phyloP scores from a whole-genome alignment of 37 sponge, comb jelly and placozoan genomes.

The Eunapius fragilis region DNA sequence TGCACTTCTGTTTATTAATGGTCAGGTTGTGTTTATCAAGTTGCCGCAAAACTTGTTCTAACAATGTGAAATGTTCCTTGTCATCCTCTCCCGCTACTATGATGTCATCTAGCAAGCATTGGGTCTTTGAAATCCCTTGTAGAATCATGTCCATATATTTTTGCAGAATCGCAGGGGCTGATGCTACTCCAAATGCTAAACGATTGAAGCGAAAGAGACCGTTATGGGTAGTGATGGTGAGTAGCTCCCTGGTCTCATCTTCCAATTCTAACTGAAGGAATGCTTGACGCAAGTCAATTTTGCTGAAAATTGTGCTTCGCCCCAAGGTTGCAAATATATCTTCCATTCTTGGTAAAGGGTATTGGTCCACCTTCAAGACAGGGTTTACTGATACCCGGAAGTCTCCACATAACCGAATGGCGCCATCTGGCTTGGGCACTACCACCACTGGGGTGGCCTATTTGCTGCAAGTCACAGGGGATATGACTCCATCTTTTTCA shows the following conservation, averaged over 20 bases:
- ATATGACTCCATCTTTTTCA: background rate
- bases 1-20: background rate
- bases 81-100: slow-evolving; percentile 13
- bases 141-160: slow-evolving; percentile 15
- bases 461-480: background rate
- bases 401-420: slow-evolving; percentile 43
- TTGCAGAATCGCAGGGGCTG: slow-evolving; percentile 17
- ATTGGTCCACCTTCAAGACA: slow-evolving; percentile 26
- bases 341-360: slow-evolving; percentile 36
- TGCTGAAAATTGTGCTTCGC: slow-evolving; percentile 31
- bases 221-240: slow-evolving; percentile 14
- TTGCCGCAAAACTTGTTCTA: slow-evolving; percentile 16
- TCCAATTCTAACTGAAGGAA: background rate
- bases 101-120: slow-evolving; percentile 27
- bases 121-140: slow-evolving; percentile 11
- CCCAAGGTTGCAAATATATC: slow-evolving; percentile 32
- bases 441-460: slow-evolving; percentile 34
- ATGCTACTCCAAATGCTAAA: slow-evolving; percentile 15
- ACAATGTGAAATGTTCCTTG: slow-evolving; percentile 1
- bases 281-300: slow-evolving; percentile 45
- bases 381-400: slow-evolving; percentile 54
- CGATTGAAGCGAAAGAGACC: slow-evolving; percentile 21
- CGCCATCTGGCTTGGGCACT: slow-evolving; percentile 41
- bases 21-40: slow-evolving; percentile 9
- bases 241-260: background rate